Conservation (phyloP, 2,888 invertebrate species). For the Dicycla oo region DNA sequence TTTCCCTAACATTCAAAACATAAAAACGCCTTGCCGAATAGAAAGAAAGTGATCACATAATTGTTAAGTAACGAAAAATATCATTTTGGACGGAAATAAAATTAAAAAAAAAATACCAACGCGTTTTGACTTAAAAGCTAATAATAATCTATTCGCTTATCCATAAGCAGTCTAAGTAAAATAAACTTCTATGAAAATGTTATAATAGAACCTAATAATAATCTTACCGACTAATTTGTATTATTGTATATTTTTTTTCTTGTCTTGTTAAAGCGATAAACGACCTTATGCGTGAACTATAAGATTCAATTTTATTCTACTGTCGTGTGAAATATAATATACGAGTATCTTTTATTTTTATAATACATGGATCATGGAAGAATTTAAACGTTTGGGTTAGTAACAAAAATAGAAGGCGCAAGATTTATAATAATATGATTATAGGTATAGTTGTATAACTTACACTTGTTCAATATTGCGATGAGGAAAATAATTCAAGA, state of each 20-base stretch:
- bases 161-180: conserved; percentile 72
- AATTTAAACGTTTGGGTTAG: conserved; percentile 13
- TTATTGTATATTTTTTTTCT: conserved; percentile 43
- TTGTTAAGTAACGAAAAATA: conserved; percentile 72
- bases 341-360: conserved; percentile 40
- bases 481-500: conserved; percentile 1
- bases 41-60: conserved; percentile 71
- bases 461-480: no score
- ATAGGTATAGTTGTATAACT: not conserved
- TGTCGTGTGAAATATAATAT: conserved; percentile 44
- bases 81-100: conserved; percentile 85
- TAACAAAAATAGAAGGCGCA: conserved; percentile 4
- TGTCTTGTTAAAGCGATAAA: conserved; percentile 50
- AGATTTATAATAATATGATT: not conserved
- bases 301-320: conserved; percentile 45
- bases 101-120: conserved; percentile 66
- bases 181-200: conserved; percentile 64
- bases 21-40: conserved; percentile 13
- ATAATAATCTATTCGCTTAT: conserved; percentile 64
- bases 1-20: conserved; percentile 17
- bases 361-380: conserved; percentile 39
- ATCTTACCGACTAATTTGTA: conserved; percentile 73
- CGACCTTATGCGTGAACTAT: conserved; percentile 41
- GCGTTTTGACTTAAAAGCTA: conserved; percentile 46
- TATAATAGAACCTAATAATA: conserved; percentile 67